Base-by-base conservation (phyloP, 1,140 invertebrate species). In the Luehdorfia chinensis region DNA sequence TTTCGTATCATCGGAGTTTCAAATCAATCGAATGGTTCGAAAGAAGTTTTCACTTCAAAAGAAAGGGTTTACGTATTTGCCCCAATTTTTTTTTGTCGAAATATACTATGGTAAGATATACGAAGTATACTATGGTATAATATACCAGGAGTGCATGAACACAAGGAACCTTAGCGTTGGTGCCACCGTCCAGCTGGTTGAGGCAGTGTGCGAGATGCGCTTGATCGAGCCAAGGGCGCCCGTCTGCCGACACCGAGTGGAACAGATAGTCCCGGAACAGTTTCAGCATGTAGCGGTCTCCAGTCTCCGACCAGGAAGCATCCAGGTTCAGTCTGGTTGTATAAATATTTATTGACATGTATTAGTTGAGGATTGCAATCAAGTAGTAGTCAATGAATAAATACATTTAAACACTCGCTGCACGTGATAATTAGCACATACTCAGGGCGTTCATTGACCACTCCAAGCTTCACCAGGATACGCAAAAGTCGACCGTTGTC, bases 231-330 rank as follows among this genome's bases (percentile, higher is more conserved):
- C 96, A 99, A 5, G 98, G 97, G 46, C 93, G 89, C 16, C 97
- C 97, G 79, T 97, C 95, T 55, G 94, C 93, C 21, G 94, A 94
- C 25, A 98, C 94, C 73, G 94, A 92, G 89, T 99, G 98, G 87
- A 99, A 99, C 48, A 99, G 87, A 81, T 98, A 98, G 88, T 99
- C 98, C 55, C 98, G 90, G 89, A 99, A 99, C 66, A 99, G 87
- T 89, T 99, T 99, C 79, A 99, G 89, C 93, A 99, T 95, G 85
- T 99, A 99, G 33, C 97, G 91, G 86, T 98, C 97, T 18, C 97
- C 97, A 15, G 97, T 99, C 87, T 99, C 98, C 31, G 96, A 93
- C 98, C 98, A 99, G 13, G 94, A 91, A 4, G 93, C 91, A 86
- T 99, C 97, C 90, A 97, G 87, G 80, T 96, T 96, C 54, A 97